Percentiles rank a stretch among this genome's conserved stretches.
Conservation (phyloP, 2,888 invertebrate genomes). For the Electrophaes corylata region DNA sequence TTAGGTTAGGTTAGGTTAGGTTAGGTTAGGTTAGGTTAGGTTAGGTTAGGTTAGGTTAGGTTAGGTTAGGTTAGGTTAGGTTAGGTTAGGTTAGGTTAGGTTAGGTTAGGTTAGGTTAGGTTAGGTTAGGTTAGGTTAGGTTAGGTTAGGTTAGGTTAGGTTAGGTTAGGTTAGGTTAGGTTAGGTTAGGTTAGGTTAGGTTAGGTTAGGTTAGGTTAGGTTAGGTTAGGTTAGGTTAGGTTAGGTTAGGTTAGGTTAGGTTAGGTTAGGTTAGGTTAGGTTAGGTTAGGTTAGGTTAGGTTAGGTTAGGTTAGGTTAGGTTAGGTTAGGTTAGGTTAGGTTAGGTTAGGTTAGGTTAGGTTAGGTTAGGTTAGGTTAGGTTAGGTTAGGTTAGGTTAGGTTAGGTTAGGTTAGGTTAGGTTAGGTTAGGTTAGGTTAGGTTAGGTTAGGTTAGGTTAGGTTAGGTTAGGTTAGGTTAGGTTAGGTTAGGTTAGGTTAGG, state of each 20-base stretch:
- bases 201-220: constrained; percentile 11
- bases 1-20: constrained; percentile 6
- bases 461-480: constrained; percentile 17
- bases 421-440: constrained; percentile 6
- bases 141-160: constrained; percentile 11
- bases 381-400: constrained; percentile 11
- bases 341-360: constrained; percentile 17
- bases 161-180: constrained; percentile 17
- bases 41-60: constrained; percentile 17
- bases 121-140: constrained; percentile 6
- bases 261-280: constrained; percentile 11
- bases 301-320: constrained; percentile 6
- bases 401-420: constrained; percentile 17
- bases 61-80: constrained; percentile 6
- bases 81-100: constrained; percentile 11
- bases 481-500: constrained; percentile 6
- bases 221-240: constrained; percentile 17
- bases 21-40: constrained; percentile 11
- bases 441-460: constrained; percentile 11
- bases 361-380: constrained; percentile 6
- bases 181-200: constrained; percentile 6
- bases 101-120: constrained; percentile 17
- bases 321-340: constrained; percentile 11
- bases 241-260: constrained; percentile 6
- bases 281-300: constrained; percentile 17